Evolutionary conservation across 2,888 invertebrate species (phyloP).

Genomic region (Zootermopsis nevadensis): DNA sequence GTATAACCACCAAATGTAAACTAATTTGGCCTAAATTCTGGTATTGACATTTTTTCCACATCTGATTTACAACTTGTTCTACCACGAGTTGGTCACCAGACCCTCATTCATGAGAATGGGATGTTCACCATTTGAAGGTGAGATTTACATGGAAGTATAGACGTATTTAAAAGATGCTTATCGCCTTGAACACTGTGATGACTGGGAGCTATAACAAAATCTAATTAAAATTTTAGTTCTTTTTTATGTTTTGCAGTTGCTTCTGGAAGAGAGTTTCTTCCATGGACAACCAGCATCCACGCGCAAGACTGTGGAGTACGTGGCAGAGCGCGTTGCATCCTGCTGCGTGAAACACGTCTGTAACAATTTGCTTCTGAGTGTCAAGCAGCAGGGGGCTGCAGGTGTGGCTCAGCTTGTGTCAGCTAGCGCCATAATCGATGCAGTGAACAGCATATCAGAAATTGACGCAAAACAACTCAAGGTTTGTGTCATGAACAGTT

Average conservation of each 20-base stretch:
- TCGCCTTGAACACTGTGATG: no score
- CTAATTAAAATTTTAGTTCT: no score
- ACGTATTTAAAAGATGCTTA: no score
- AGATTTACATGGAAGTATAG: no score
- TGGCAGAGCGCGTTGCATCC: slow-evolving; percentile 83
- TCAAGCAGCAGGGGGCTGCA: slow-evolving; percentile 52
- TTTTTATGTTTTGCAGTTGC: slow-evolving; percentile 64
- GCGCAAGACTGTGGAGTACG: slow-evolving; percentile 82
- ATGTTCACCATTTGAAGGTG: no score
- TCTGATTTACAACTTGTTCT: no score
- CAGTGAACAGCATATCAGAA: background rate
- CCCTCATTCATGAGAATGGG: no score
- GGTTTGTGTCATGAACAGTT: background rate
- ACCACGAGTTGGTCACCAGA: no score
- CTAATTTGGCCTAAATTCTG: no score
- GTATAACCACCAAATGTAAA: no score
- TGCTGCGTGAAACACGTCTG: slow-evolving; percentile 76
- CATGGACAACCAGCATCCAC: slow-evolving; percentile 83
- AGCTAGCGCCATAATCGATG: background rate
- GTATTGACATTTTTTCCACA: no score
- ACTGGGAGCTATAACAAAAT: no score
- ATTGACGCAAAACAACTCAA: background rate
- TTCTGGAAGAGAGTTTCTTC: slow-evolving; percentile 85
- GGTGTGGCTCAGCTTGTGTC: background rate
- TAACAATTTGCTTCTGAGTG: slow-evolving; percentile 63